Percentiles rank a stretch among this genome's conserved stretches.
Conservation (phyloP, 1,140 invertebrate species). For the Dermatophagoides farinae region DNA sequence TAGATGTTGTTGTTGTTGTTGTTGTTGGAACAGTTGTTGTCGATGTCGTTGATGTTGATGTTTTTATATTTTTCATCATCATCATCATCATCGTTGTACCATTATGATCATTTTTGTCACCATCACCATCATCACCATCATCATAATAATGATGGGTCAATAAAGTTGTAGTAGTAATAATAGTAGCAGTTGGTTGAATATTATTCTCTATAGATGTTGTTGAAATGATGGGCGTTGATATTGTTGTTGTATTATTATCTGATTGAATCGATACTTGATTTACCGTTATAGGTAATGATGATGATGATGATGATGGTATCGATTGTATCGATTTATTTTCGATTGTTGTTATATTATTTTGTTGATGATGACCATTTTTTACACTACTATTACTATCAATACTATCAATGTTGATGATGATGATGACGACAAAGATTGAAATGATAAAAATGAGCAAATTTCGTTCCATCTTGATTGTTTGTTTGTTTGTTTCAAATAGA, state of each 20-base stretch:
- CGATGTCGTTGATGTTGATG: too few relatives aligned
- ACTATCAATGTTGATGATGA: background rate
- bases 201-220: background rate
- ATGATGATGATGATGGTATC: background rate
- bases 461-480: background rate
- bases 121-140: too few relatives aligned
- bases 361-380: too few relatives aligned
- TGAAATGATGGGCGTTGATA: slow-evolving; percentile 15
- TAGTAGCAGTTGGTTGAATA: background rate
- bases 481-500: too few relatives aligned
- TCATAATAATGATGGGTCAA: background rate
- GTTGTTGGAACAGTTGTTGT: too few relatives aligned
- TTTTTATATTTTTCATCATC: too few relatives aligned
- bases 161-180: background rate
- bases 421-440: too few relatives aligned
- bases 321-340: slow-evolving; percentile 11
- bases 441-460: background rate
- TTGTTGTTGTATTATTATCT: slow-evolving; percentile 19
- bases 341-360: background rate
- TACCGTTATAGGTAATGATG: background rate
- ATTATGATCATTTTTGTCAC: too few relatives aligned
- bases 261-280: slow-evolving; percentile 9
- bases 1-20: too few relatives aligned
- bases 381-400: background rate
- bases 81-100: too few relatives aligned